phyloP scores from a whole-genome alignment of 2,113 vertebrate species.

The Brachirus orientalis region DNA sequence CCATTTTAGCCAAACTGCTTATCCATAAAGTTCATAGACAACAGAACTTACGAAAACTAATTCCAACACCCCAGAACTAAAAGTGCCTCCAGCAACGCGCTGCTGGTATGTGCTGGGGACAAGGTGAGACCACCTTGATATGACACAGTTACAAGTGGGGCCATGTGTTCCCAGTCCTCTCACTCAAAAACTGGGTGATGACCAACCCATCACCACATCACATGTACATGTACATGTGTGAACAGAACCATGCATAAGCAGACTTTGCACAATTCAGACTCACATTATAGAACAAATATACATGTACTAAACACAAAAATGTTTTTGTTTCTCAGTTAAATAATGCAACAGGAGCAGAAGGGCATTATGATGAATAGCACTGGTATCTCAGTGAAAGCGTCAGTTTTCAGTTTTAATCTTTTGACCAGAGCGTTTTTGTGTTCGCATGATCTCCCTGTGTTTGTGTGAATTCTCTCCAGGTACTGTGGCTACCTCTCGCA shows the following conservation, averaged over 20 bases:
- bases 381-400: too few species aligned
- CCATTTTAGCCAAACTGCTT: too few species aligned
- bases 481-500: too few species aligned
- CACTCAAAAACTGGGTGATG: conserved; percentile 48
- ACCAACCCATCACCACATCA: conserved; percentile 14
- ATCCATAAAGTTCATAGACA: not conserved
- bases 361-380: too few species aligned
- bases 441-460: too few species aligned
- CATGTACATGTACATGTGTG: not conserved
- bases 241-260: not conserved
- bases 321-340: too few species aligned
- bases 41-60: not conserved
- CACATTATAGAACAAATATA: not conserved
- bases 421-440: too few species aligned
- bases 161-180: conserved; percentile 62
- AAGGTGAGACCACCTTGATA: conserved; percentile 30
- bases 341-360: too few species aligned
- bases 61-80: not conserved
- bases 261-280: not conserved
- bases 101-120: conserved; percentile 18
- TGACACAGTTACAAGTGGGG: conserved; percentile 46
- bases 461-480: too few species aligned
- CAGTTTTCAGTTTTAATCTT: too few species aligned
- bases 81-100: too few species aligned
- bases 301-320: too few species aligned